Base-by-base conservation (phyloP, 2,113 vertebrate genomes). In the Campylomormyrus tamandua region DNA sequence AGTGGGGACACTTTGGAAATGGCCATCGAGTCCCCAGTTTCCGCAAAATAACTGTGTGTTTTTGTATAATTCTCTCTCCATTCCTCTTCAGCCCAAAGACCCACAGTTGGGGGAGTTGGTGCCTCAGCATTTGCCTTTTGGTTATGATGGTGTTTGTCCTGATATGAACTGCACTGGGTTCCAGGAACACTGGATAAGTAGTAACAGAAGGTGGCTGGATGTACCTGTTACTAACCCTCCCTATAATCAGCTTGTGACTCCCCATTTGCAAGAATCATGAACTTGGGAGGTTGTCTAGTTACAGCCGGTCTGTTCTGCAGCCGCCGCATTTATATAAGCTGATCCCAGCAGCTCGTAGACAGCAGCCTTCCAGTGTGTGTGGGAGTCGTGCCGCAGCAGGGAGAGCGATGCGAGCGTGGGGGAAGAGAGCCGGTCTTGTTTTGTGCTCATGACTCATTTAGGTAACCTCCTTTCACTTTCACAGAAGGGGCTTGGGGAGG, bases 361-460 rank as follows among this genome's bases (percentile, higher is more conserved):
- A 39, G 49, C 48, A 87, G 85, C 49, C 50, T 87, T 87, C 66
- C 7, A 15, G 45, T 7, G 31, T 52, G 27, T 35, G 35, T 89
- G 74, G 21, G 88, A 5, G 3, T 89, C 21, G 31, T 56, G 85
- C 15, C 3, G n/a, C 0, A 21, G 85, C n/a, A 83, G 2, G 39
- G 17, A 42, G 45, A 83, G 15, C 19, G 1, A 15, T 17, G 49
- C 70, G 6, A 39, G 42, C 39, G 66, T 27, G 85, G 88, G 49
- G 88, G 74, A 53, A 46, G 74, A 66, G 88, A 89, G 49, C 27
- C 5, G 5, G n/a, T 52, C 66, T 80, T 53, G 88, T 53, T 89
- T 45, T 83, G 70, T n/a, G 48, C 31, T 56, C 19, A 83, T n/a
- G 49, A 45, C 9, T 39, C 88, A 83, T 46, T 89, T 89, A 83